These are phyloP conservation scores for Urophycis tenuis DNA, from an alignment of 2,797 vertebrate genomes.

Conservation along the genomic window DNA sequence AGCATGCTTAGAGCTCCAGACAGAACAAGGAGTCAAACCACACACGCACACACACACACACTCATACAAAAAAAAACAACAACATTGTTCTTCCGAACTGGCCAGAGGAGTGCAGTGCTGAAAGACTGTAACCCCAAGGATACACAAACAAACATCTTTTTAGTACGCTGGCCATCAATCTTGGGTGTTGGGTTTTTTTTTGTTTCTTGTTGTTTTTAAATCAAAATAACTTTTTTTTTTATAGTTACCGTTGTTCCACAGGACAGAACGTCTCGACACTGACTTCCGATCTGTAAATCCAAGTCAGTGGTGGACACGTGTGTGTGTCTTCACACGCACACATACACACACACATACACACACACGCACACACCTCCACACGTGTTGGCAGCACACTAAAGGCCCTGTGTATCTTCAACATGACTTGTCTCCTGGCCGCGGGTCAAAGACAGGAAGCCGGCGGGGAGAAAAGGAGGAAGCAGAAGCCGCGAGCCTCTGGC, in stretches of 20 bases:
- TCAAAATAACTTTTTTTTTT: background rate
- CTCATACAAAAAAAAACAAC: too few species aligned
- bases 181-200: too few species aligned
- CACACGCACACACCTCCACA: constrained; percentile 17
- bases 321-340: constrained; percentile 34
- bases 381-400: constrained; percentile 37
- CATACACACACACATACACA: constrained; percentile 9
- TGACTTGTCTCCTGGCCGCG: constrained; percentile 54
- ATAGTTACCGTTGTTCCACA: background rate
- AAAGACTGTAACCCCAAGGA: too few species aligned
- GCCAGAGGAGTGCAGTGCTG: too few species aligned
- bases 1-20: too few species aligned
- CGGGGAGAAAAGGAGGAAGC: constrained; percentile 70
- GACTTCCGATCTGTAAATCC: background rate
- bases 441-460: constrained; percentile 69
- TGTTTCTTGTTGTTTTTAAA: too few species aligned
- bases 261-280: background rate
- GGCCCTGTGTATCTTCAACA: constrained; percentile 51
- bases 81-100: too few species aligned
- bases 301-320: constrained; percentile 28
- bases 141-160: too few species aligned
- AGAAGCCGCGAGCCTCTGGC: constrained; percentile 60
- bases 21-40: too few species aligned
- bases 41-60: too few species aligned
- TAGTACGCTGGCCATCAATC: too few species aligned